Base-by-base conservation (phyloP, 2,888 invertebrate species). In the Metopia argyrocephala region DNA sequence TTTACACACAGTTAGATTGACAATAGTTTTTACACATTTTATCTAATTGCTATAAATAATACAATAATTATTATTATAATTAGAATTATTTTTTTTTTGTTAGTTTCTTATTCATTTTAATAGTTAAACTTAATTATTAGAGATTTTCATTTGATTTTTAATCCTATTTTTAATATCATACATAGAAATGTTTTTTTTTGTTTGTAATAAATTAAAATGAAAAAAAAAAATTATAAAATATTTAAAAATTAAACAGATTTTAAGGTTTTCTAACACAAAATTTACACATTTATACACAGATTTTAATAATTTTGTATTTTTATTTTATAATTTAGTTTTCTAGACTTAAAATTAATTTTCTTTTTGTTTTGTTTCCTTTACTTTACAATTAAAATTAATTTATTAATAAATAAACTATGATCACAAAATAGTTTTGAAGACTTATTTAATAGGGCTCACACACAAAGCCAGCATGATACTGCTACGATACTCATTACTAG, bases 361-460 rank as follows among this genome's bases (percentile, higher is more conserved):
- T n/a, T 31, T 71, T 31, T 70, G 52, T 27, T 79, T 81, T 74
- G 61, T 38, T 38, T 38, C 15, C 1, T 46, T 61, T 61, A 70
- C 59, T 12, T 38, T 38, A 38, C 38, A 38, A 12, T 38, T 38
- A 70, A 38, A 82, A 82, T 73, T 82, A 76, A 82, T 75, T 81
- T 81, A 70, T 78, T 79, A 57, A 78, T 81, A 81, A 81, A 81
- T 81, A 81, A 81, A 78, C 76, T 79, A 78, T 76, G 76, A 73
- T 79, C 74, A 79, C 79, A 79, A 76, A 76, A 83, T 78, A 78
- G 78, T 80, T 83, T 76, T 76, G 74, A 83, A 78, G 80, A 80
- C 79, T 82, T 76, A 56, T 80, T 70, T 18, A 70, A 28, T 45
- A 12, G n/a, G n/a, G n/a, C n/a, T n/a, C n/a, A n/a, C n/a, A n/a